These are phyloP conservation scores for Gila robusta DNA, from an alignment of 2,797 vertebrate species.

Conservation along the genomic window DNA sequence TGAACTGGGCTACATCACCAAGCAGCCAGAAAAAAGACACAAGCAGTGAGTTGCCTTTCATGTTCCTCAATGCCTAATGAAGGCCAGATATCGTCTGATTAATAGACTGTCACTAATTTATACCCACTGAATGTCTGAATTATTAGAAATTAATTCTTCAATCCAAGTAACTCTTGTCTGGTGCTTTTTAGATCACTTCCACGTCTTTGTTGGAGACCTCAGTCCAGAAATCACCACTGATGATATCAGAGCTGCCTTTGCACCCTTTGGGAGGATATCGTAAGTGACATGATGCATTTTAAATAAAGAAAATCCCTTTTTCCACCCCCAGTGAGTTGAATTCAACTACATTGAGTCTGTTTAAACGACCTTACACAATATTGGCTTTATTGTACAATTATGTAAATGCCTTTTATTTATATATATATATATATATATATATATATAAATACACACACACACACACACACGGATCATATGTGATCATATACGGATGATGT, in stretches of 20 bases:
- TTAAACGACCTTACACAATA: neutral
- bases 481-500: neutral
- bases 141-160: neutral
- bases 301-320: neutral
- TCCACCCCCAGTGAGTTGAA: neutral
- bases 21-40: constrained; percentile 99
- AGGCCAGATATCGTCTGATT: neutral
- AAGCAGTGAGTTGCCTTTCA: constrained; percentile 88
- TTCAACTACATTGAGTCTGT: neutral
- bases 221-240: constrained; percentile 99
- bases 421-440: no score
- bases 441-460: no score
- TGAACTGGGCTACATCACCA: constrained; percentile 99
- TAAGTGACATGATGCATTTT: constrained; percentile 78
- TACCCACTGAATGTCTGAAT: neutral
- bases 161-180: neutral
- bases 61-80: neutral
- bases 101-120: neutral
- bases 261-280: constrained; percentile 98
- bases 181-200: constrained; percentile 89
- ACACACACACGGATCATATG: no score
- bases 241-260: constrained; percentile 97
- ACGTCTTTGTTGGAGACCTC: constrained; percentile 97
- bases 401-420: neutral
- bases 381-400: neutral